Evolutionary conservation across 2,888 invertebrate species (phyloP), one percentile per base, ranked within the genome.

Genomic region (Aleiodes testaceus): DNA sequence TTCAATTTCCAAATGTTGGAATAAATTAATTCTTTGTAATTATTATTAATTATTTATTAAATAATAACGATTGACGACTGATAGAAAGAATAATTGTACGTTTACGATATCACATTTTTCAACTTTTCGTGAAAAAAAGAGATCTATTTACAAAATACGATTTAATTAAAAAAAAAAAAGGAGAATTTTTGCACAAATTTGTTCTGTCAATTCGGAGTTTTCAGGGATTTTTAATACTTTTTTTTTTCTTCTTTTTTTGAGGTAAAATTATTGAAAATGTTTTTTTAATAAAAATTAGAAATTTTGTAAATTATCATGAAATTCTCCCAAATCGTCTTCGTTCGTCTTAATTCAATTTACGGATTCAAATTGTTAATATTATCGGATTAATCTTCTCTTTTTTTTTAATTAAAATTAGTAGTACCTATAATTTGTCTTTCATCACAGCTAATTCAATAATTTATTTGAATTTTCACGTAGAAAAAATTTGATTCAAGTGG

Each of bases 101-200:
- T 85, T 36, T 84, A 81, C 81, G 82, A 81, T 86, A 87, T 87
- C 86, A 86, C 86, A 86, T 85, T 84, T 78, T 42, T 36, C 36
- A 59, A 59, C 59, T 36, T 59, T 18, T 42, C 59, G 26, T 3
- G 36, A 59, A 55, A 55, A 36, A 36, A 9, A 36, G 36, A 36
- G 7, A 30, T 50, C 5, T 50, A 16, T 50, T 18, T 50, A 50
- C 18, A 50, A n/a, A 50, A 50, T 50, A 50, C 36, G 7, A 50
- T 20, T 14, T 49, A 49, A 49, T 49, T 49, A 18, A 14, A 44
- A 55, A 47, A 59, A 42, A 61, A 55, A 59, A 59, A 26, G 3
- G 5, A 26, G 5, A 5, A 26, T 26, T 36, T 36, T 61, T 42
- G 20, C 42, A 47, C 30, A 36, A 14, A 42, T 59, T 59, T 59